Evolutionary conservation across 53 echinoderm and acorn worm species (phyloP).

Genomic region (Mesocentrotus franciscanus): DNA sequence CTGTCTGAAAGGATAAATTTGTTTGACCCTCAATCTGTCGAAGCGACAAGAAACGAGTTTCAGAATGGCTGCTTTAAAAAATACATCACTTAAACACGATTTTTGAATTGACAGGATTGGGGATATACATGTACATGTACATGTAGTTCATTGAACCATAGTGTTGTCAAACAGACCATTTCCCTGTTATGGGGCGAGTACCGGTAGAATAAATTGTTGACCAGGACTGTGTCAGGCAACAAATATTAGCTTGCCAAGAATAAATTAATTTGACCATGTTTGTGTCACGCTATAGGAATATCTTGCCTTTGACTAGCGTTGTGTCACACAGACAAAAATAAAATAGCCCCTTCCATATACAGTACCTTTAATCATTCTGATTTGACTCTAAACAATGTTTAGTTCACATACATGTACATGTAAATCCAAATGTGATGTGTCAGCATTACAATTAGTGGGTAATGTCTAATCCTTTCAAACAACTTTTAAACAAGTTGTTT

Average conservation of each 20-base stretch:
- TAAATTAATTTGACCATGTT: neutral
- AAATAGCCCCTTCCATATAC: neutral
- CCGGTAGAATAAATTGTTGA: neutral
- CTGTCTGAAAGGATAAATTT: neutral
- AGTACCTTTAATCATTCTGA: too few species aligned
- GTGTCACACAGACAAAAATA: neutral
- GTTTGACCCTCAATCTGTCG: neutral
- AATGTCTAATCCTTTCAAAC: neutral
- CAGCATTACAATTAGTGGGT: neutral
- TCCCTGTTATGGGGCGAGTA: neutral
- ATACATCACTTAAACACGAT: neutral
- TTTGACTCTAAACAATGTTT: too few species aligned
- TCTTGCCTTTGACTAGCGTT: neutral
- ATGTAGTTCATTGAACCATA: too few species aligned
- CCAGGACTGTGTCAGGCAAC: neutral
- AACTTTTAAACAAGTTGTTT: neutral
- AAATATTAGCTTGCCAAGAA: neutral
- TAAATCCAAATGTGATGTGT: neutral
- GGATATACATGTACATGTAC: too few species aligned
- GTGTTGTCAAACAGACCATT: neutral
- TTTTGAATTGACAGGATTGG: too few species aligned
- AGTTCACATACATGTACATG: neutral
- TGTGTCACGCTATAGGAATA: neutral
- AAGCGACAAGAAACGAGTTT: too few species aligned
- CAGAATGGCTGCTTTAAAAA: too few species aligned